Evolutionary conservation across 2,888 invertebrate genomes (phyloP), one percentile per base, ranked within the genome.

Genomic region (Stenchaetothrips biformis): DNA sequence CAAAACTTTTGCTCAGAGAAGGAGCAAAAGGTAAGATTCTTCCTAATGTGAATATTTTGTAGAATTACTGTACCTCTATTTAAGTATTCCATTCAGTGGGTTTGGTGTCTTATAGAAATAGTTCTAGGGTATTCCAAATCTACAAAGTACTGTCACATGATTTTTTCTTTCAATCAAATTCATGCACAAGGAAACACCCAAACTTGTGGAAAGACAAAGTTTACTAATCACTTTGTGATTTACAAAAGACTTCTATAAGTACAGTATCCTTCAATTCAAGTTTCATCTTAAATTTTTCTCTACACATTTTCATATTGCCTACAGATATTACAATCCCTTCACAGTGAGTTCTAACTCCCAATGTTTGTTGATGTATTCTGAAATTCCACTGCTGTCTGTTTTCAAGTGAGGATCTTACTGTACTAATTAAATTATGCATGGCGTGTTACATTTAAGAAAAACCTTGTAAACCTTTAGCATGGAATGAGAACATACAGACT

Each of bases 1-100:
- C 78, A 86, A 87, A 84, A 83, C 85, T 49, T 88, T 86, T 83
- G 86, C 86, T 53, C 86, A 86, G 81, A 85, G 88, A 82, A 85
- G 88, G 84, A 88, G 88, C 83, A 88, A 88, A 85, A 88, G 88
- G 88, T 88, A 83, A 83, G 82, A 74, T 25, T 74, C 7, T 37
- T 37, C 1, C 4, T 37, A 37, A 37, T 2, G 37, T 37, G 37
- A 2, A 2, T 37, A 37, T 4, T 37, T 37, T 37, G 2, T 37
- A 37, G 37, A 37, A 37, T 37, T 4, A 37, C 2, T 37, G 37
- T 37, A 37, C 37, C 37, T 37, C 4, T 37, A 37, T 37, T 37
- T 37, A 37, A 4, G 37, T 37, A 37, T 37, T 37, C 37, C 37
- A 37, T 37, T 37, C 37, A 4, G 37, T 37, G 37, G 37, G 37